Conservation (phyloP, 30 jellyfish, hydroid and myxozoan genomes). For the Haliclystus octoradiatus region DNA sequence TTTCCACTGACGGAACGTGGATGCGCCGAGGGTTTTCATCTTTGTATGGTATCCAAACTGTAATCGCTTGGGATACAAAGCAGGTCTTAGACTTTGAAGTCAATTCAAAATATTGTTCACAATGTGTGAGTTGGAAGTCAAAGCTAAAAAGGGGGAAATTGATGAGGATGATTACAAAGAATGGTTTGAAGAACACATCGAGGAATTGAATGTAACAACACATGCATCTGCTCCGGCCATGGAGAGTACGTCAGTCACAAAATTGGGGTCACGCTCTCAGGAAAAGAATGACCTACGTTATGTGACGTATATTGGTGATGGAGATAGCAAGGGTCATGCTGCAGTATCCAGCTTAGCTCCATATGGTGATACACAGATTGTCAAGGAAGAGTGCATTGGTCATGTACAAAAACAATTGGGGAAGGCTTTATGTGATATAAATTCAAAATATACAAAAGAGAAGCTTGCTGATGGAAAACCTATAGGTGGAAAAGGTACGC, state of each 20-base stretch:
- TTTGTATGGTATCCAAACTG: slow-evolving; percentile 11
- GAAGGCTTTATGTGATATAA: background rate
- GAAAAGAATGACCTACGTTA: background rate
- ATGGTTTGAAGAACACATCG: background rate
- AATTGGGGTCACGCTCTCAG: background rate
- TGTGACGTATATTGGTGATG: slow-evolving; percentile 1
- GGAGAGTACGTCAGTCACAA: background rate
- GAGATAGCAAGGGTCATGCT: background rate
- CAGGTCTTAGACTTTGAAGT: slow-evolving; percentile 13
- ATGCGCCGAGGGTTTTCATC: slow-evolving; percentile 17
- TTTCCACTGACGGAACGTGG: slow-evolving; percentile 34
- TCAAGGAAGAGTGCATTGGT: background rate
- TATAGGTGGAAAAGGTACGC: background rate
- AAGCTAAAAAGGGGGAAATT: background rate
- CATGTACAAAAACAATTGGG: background rate
- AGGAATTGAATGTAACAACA: background rate
- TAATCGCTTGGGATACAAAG: slow-evolving; percentile 12
- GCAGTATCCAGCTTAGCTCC: background rate
- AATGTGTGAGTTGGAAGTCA: background rate
- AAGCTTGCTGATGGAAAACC: background rate
- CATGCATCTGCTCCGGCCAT: background rate
- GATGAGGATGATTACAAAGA: background rate
- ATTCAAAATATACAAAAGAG: background rate
- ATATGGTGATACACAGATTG: background rate
- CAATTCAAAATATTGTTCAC: slow-evolving; percentile 4